Percentiles rank a stretch among this genome's conserved stretches.
phyloP scores from a whole-genome alignment of 2,797 vertebrate genomes.

The Anguilla obscura region DNA sequence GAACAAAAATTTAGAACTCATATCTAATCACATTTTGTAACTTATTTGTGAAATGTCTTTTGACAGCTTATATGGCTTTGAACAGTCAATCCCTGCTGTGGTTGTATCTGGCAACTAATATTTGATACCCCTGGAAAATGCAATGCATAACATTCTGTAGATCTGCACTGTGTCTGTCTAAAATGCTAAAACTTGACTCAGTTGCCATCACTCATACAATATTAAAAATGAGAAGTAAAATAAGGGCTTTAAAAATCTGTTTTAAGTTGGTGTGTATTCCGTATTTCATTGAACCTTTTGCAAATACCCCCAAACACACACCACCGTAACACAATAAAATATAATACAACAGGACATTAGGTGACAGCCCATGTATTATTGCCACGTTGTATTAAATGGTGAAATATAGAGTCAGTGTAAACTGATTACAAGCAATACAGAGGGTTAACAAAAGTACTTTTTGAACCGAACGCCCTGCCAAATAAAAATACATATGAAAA shows the following conservation, averaged over 20 bases:
- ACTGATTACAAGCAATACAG: background rate
- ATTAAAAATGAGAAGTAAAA: no score
- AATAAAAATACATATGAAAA: background rate
- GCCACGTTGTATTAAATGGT: background rate
- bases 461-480: slow-evolving; percentile 10
- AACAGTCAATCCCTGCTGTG: background rate
- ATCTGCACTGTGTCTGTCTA: no score
- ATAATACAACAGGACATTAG: background rate
- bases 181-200: no score
- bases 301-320: background rate
- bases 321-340: background rate
- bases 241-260: no score
- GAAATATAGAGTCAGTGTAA: slow-evolving; percentile 5
- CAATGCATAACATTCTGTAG: background rate
- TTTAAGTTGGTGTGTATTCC: no score
- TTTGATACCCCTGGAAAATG: background rate
- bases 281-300: no score
- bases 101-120: background rate
- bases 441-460: background rate
- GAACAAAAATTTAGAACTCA: background rate
- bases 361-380: background rate
- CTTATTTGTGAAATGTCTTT: background rate
- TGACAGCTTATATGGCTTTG: background rate
- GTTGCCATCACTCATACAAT: no score
- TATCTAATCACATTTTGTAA: background rate